Evolutionary conservation across 2,888 invertebrate species (phyloP), one percentile per base, ranked within the genome.

Genomic region (Schrankia costaestrigalis): DNA sequence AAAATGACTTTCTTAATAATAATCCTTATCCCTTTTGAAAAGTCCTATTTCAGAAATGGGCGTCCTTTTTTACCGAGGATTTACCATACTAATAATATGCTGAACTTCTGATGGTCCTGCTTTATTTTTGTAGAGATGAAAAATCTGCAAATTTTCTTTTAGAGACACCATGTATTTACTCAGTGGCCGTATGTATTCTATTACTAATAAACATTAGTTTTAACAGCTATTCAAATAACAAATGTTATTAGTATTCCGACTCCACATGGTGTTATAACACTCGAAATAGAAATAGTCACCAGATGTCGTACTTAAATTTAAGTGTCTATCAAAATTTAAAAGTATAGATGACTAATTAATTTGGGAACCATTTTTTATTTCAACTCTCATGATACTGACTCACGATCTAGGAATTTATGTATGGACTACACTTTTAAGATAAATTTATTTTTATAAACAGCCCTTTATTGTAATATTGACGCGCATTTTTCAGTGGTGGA

Each of bases 311-410:
- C 46, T 52, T 17, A 40, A 35, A 41, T 37, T 49, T 38, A 47
- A 50, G 41, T 42, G 53, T 50, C 57, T 51, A 57, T 51, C 39
- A 48, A 46, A 47, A 31, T 43, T 51, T 55, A 43, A 51, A 30
- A 43, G 40, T 24, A 45, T 52, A 46, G 41, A 55, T 50, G 58
- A 59, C 52, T 56, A 52, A 57, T 56, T 59, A 49, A 50, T 60
- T 60, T 60, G 60, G 58, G 60, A 60, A 60, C 60, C 32, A 38
- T 47, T 50, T 42, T 33, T 43, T 46, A 35, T 52, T 10, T 18
- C 23, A 41, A 46, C 52, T 60, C 60, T 48, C 60, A 60, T 56
- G 51, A 34, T 12, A 22, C 18, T 60, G 60, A 60, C 8, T 60
- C 60, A 60, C 52, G 21, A 40, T 38, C 39, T 43, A 46, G 24